Conservation (phyloP, 2,888 invertebrate species). For the Anaspis maculata region DNA sequence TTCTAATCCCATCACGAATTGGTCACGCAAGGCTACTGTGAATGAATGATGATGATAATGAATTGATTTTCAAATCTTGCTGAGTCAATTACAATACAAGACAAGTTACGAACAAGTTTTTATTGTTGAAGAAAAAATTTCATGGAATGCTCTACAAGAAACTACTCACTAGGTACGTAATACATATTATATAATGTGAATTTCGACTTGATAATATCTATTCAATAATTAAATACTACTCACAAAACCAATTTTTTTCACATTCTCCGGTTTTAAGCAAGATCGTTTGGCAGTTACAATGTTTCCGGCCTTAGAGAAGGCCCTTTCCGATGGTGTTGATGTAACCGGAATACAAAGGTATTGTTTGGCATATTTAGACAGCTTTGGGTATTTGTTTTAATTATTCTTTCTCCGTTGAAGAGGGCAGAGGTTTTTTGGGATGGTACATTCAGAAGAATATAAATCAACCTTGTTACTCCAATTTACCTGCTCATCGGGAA, state of each 20-base stretch:
- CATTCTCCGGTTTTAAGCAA: slow-evolving; percentile 4
- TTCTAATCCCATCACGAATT: too few species aligned
- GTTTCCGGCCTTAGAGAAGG: slow-evolving; percentile 8
- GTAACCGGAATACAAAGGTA: slow-evolving; percentile 9
- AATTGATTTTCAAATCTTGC: too few species aligned
- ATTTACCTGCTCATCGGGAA: neutral
- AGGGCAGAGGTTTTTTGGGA: slow-evolving; percentile 4
- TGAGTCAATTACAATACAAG: too few species aligned
- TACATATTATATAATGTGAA: too few species aligned
- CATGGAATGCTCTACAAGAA: too few species aligned
- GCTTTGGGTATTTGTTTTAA: slow-evolving; percentile 3
- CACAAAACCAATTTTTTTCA: slow-evolving; percentile 5
- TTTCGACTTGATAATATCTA: too few species aligned
- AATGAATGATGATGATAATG: too few species aligned
- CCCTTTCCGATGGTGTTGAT: slow-evolving; percentile 6
- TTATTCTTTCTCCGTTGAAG: slow-evolving; percentile 5
- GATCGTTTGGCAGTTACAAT: slow-evolving; percentile 6
- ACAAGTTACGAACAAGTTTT: too few species aligned
- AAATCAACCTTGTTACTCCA: slow-evolving; percentile 8
- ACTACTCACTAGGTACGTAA: too few species aligned
- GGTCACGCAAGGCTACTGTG: too few species aligned
- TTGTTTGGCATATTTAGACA: slow-evolving; percentile 5
- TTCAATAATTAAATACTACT: slow-evolving; percentile 4
- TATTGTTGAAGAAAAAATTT: too few species aligned
- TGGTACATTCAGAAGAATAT: slow-evolving; percentile 2